Evolutionary conservation across 2,888 invertebrate species (phyloP).

Genomic region (Dasypogon diadema): DNA sequence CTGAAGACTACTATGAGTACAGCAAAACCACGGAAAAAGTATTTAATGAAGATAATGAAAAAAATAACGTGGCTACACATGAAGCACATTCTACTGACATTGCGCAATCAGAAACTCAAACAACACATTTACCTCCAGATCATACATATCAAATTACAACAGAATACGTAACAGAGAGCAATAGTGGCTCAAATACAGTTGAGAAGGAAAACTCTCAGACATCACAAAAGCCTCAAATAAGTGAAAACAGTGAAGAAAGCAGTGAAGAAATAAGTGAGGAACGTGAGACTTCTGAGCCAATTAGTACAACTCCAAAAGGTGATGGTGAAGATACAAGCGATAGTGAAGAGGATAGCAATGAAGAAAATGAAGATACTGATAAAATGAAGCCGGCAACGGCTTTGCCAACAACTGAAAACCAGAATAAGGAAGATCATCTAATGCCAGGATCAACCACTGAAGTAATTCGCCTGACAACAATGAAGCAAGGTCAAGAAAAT

Average conservation of each 20-base stretch:
- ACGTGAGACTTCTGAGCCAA: neutral
- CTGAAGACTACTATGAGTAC: neutral
- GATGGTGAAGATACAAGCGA: neutral
- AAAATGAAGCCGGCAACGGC: neutral
- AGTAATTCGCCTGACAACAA: neutral
- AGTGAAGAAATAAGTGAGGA: neutral
- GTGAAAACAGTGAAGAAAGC: neutral
- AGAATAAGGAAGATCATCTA: neutral
- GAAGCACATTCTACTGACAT: no score
- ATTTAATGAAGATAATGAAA: neutral
- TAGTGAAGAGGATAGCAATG: conserved; percentile 2
- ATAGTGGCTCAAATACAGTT: neutral
- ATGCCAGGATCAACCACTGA: neutral
- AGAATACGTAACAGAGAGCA: neutral
- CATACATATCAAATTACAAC: neutral
- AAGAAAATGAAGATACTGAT: neutral
- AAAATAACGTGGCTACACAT: no score
- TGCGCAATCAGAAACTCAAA: no score
- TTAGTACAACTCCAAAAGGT: neutral
- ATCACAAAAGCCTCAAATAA: neutral
- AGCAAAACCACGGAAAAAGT: neutral
- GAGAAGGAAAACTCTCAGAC: neutral
- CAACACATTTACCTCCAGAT: neutral
- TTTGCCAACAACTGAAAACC: neutral
- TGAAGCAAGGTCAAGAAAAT: neutral